phyloP scores from a whole-genome alignment of 2,888 invertebrate species.

The Volucella zonaria region DNA sequence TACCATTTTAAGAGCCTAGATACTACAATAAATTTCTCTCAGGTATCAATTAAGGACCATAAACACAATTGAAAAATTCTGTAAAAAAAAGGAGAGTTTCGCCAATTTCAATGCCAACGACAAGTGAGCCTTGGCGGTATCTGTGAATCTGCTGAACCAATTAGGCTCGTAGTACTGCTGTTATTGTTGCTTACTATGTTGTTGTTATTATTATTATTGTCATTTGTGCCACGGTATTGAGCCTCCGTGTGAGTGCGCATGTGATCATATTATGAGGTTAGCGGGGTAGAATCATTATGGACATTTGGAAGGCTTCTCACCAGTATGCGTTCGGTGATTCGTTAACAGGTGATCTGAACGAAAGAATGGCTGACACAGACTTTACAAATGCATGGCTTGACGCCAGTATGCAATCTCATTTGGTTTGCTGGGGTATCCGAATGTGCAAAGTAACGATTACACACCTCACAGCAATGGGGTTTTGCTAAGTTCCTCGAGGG shows the following conservation, averaged over 20 bases:
- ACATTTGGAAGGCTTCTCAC: slow-evolving; percentile 99
- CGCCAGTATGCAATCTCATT: slow-evolving; percentile 97
- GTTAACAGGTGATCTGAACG: slow-evolving; percentile 99
- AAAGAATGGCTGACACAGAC: slow-evolving; percentile 97
- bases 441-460: slow-evolving; percentile 96
- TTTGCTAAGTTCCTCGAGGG: slow-evolving; percentile 88
- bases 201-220: slow-evolving; percentile 50
- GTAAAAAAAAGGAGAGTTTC: slow-evolving; percentile 52
- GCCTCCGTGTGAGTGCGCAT: slow-evolving; percentile 95
- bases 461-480: slow-evolving; percentile 96
- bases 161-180: slow-evolving; percentile 53
- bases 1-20: slow-evolving; percentile 40
- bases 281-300: slow-evolving; percentile 99
- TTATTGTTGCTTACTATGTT: too few relatives aligned
- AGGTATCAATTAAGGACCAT: slow-evolving; percentile 62
- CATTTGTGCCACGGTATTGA: slow-evolving; percentile 75
- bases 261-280: slow-evolving; percentile 99
- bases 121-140: slow-evolving; percentile 76
- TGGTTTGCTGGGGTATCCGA: slow-evolving; percentile 99
- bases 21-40: slow-evolving; percentile 56
- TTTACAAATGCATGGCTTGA: slow-evolving; percentile 98
- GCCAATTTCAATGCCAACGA: slow-evolving; percentile 78
- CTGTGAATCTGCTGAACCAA: slow-evolving; percentile 77
- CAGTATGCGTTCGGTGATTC: slow-evolving; percentile 98
- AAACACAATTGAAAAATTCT: slow-evolving; percentile 28